Base-by-base conservation (phyloP, 2,113 vertebrate species). In the Periophthalmus modestus region DNA sequence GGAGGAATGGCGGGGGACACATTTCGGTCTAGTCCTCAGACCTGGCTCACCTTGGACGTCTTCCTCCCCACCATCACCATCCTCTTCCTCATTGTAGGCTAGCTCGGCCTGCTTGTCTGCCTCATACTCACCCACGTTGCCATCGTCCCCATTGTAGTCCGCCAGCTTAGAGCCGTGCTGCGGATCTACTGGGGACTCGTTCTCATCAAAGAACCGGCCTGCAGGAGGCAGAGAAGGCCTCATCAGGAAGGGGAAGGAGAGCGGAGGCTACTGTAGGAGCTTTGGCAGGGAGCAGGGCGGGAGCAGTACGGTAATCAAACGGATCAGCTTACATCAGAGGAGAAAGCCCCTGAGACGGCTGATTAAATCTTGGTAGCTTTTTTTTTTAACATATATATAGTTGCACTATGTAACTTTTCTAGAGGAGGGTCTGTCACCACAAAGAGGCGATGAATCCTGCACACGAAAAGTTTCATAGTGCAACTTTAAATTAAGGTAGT, bases 21-120 rank as follows among this genome's bases (percentile, higher is more conserved):
- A 82, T 80, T 73, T 59, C 75, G 72, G 80, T 89, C 83, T 79
- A 85, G 73, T 72, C 72, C 77, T 88, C 93, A 87, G 90, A 91
- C 95, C 94, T 94, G 93, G 96, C 97, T 99, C 96, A 99, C 98
- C 98, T 99, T 99, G 98, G 92, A 97, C 96, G 94, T 99, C 98
- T 98, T 99, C 97, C 96, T 99, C 98, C 95, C 97, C 98, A 94
- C 98, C 98, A 96, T 99, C 98, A 95, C 98, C 98, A 96, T 99
- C 98, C 95, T 99, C 98, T 96, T 99, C 98, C 96, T 99, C 97
- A 97, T 99, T 99, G 97, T 99, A 99, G 94, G 97, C 98, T 95
- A 99, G 96, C 92, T 99, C 98, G 21, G 98, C 97, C 96, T 99
- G 98, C 94, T 99, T 99, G 97, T 99, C 98, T 86, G 97, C 97